A percentile compares a stretch with the other conserved stretches of the same genome.
phyloP scores from a whole-genome alignment of 2,797 vertebrate genomes.

The Anabacerthia variegaticeps region DNA sequence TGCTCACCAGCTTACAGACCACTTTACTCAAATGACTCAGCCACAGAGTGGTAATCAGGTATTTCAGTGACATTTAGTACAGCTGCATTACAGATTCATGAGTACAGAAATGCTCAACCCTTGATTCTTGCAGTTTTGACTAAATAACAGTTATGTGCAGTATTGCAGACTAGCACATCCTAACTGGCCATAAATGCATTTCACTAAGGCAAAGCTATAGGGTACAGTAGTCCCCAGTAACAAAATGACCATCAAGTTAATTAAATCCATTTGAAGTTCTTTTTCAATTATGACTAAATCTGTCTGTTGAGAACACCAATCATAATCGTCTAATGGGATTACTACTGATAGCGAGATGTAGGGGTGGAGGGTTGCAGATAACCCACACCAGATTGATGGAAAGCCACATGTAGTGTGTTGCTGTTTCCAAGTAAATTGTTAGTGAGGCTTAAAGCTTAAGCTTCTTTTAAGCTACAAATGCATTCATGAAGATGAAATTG shows the following conservation, averaged over 20 bases:
- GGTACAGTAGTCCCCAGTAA: background rate
- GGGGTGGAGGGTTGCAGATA: background rate
- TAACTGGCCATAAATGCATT: background rate
- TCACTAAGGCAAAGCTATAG: background rate
- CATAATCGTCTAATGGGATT: slow-evolving; percentile 58
- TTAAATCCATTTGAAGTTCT: background rate
- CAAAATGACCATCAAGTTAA: background rate
- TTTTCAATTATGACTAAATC: background rate
- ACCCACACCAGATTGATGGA: background rate
- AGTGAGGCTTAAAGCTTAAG: slow-evolving; percentile 34
- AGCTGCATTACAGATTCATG: background rate
- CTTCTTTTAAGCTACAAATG: background rate
- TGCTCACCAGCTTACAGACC: background rate
- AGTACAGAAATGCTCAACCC: background rate
- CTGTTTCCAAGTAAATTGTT: background rate
- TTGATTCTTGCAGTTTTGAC: background rate
- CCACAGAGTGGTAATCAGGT: background rate
- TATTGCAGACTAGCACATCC: background rate
- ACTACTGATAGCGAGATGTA: background rate
- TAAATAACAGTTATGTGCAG: background rate
- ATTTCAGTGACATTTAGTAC: background rate
- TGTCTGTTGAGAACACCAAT: background rate
- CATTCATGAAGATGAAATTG: slow-evolving; percentile 29
- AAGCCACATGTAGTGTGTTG: background rate
- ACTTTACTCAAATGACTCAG: background rate